Base-by-base conservation (phyloP, 2,113 vertebrate genomes). In the Rhinolophus sinicus region DNA sequence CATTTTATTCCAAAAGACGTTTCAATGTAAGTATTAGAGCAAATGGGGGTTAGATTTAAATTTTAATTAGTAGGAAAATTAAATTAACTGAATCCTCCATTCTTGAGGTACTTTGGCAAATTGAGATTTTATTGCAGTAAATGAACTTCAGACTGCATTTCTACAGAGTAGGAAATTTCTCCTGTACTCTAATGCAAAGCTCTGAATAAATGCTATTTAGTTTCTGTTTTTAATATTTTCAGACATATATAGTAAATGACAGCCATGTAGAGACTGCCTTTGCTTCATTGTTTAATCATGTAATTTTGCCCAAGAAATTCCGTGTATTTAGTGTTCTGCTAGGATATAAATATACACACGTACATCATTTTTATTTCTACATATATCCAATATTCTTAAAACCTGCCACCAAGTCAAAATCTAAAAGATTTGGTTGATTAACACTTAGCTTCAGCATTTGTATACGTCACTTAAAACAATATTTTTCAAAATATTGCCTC, bases 11-110 rank as follows among this genome's bases (percentile, higher is more conserved):
- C 60, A 67, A 69, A 93, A 93, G 72, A 82, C 60, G 80, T 73
- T 90, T 78, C 58, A 84, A 50, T 38, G 44, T 65, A 67, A 94
- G 82, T 50, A 96, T 58, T 90, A 44, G 50, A 94, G 60, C 52
- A 88, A 95, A 90, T 21, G 7, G 21, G 81, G 24, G 91, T 77
- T 88, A 67, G 35, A 73, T 92, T 95, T 96, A 92, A 95, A 92
- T 72, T 87, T 93, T 93, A 90, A 90, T 95, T 96, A 93, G 78
- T 67, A 64, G 62, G 7, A 89, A 89, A 89, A 82, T 91, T 76
- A 96, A 93, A 94, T 86, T 54, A 85, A 89, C 33, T 54, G 92
- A 94, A 75, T 78, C 22, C 15, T 97, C 44, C 14, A 76, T 88
- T 93, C 33, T 90, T 93, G 28, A 88, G n/a, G 26, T 60, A 87